phyloP scores from a whole-genome alignment of 1,140 invertebrate species.

The Drosophila eugracilis region DNA sequence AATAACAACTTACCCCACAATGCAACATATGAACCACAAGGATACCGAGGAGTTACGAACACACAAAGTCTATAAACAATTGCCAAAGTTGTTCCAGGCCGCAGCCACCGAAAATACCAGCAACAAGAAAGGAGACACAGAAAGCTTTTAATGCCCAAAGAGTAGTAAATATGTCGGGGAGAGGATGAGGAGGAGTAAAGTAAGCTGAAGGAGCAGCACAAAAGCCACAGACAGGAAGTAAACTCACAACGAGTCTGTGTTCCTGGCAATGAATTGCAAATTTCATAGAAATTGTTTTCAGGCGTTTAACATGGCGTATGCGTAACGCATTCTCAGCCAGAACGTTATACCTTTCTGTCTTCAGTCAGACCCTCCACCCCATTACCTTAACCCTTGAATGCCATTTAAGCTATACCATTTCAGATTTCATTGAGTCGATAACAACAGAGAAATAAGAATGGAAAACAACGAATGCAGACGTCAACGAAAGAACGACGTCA shows the following conservation, averaged over 20 bases:
- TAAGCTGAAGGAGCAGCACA: slow-evolving; percentile 21
- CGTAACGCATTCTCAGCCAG: slow-evolving; percentile 63
- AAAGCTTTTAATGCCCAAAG: slow-evolving; percentile 75
- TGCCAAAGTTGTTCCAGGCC: slow-evolving; percentile 63
- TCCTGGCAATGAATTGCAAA: slow-evolving; percentile 63
- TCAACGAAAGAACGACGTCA: slow-evolving; percentile 37
- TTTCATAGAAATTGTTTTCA: slow-evolving; percentile 71
- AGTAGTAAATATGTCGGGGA: slow-evolving; percentile 55
- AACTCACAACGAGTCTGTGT: slow-evolving; percentile 44
- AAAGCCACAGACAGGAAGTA: slow-evolving; percentile 58
- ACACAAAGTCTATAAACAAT: slow-evolving; percentile 72
- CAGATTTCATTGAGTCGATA: slow-evolving; percentile 53
- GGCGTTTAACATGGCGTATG: slow-evolving; percentile 71
- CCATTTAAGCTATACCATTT: slow-evolving; percentile 29
- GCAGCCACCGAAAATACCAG: slow-evolving; percentile 55
- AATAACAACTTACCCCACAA: slow-evolving; percentile 19
- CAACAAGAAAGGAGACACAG: slow-evolving; percentile 31
- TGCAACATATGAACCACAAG: slow-evolving; percentile 44
- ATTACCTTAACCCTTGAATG: slow-evolving; percentile 9
- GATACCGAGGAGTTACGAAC: slow-evolving; percentile 27
- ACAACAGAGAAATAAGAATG: slow-evolving; percentile 15
- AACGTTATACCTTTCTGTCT: slow-evolving; percentile 23
- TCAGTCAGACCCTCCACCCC: no score
- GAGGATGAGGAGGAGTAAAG: slow-evolving; percentile 25
- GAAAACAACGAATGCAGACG: slow-evolving; percentile 6